These are phyloP conservation scores for Mythimna albipuncta DNA, from an alignment of 2,888 invertebrate species.

Conservation along the genomic window DNA sequence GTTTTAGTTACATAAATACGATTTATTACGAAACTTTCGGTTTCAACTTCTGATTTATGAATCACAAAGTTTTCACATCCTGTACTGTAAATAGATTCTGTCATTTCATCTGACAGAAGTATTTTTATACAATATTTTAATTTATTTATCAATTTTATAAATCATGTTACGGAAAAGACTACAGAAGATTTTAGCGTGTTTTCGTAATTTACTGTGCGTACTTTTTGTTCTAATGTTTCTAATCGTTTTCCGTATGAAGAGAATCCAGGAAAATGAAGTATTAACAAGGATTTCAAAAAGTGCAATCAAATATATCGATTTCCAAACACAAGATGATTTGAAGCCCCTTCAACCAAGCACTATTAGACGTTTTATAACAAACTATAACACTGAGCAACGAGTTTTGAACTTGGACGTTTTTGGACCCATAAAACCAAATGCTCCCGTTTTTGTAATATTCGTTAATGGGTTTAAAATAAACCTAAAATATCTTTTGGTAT, in stretches of 20 bases:
- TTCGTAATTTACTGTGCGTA: conserved; percentile 50
- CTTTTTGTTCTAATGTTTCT: conserved; percentile 47
- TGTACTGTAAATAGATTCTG: not conserved
- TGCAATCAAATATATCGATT: conserved; percentile 63
- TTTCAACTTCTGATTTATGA: not conserved
- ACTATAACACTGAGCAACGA: conserved; percentile 41
- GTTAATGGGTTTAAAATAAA: conserved; percentile 67
- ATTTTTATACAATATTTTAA: not conserved
- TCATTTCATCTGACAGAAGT: conserved; percentile 4
- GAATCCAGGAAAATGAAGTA: conserved; percentile 44
- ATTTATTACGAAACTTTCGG: not conserved
- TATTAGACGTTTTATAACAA: conserved; percentile 40
- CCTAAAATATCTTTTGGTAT: conserved; percentile 73
- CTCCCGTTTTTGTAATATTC: conserved; percentile 74
- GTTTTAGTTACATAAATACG: not conserved
- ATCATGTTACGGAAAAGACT: conserved; percentile 50
- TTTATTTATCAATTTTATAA: not conserved
- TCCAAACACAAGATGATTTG: conserved; percentile 9
- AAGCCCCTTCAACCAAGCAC: conserved; percentile 23
- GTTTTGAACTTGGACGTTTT: conserved; percentile 70
- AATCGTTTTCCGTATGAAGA: conserved; percentile 40
- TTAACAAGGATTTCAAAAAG: conserved; percentile 54
- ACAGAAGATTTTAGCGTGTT: conserved; percentile 17
- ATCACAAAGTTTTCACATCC: not conserved
- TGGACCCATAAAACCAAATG: conserved; percentile 67